Conservation (phyloP, 2,888 invertebrate genomes). For the Watsonalla binaria region DNA sequence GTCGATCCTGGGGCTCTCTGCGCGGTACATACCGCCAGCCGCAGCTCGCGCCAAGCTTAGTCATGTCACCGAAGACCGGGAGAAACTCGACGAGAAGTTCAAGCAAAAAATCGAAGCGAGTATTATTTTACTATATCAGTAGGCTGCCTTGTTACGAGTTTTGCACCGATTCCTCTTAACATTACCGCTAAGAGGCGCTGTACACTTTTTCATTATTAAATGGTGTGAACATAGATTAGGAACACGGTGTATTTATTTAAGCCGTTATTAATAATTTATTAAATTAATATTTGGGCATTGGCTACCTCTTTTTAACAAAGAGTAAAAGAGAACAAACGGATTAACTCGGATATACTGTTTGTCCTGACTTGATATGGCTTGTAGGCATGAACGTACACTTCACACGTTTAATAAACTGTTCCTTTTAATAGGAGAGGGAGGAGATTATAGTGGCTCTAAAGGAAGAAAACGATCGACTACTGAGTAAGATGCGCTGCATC, state of each 20-base stretch:
- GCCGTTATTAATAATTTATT: no score
- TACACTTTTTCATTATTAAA: no score
- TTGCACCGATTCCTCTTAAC: no score
- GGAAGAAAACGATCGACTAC: slow-evolving; percentile 66
- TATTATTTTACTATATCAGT: background rate
- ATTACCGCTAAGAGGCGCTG: no score
- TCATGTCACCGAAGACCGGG: slow-evolving; percentile 79
- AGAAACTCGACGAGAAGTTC: slow-evolving; percentile 79
- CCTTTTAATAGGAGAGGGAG: slow-evolving; percentile 62
- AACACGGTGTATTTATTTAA: no score
- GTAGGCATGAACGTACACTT: background rate
- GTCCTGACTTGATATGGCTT: no score
- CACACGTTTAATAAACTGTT: background rate
- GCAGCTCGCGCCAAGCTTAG: slow-evolving; percentile 82
- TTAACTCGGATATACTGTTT: no score
- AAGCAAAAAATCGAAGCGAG: slow-evolving; percentile 68
- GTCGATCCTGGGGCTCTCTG: slow-evolving; percentile 81
- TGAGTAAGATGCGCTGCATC: slow-evolving; percentile 55
- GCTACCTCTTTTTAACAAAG: no score
- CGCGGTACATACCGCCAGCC: slow-evolving; percentile 76
- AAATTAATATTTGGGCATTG: no score
- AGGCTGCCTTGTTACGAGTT: background rate
- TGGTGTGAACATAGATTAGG: no score
- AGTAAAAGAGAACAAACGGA: no score
- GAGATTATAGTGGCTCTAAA: slow-evolving; percentile 68